Evolutionary conservation across 2,888 invertebrate species (phyloP), one percentile per base, ranked within the genome.

Genomic region (Hylaea fasciaria): DNA sequence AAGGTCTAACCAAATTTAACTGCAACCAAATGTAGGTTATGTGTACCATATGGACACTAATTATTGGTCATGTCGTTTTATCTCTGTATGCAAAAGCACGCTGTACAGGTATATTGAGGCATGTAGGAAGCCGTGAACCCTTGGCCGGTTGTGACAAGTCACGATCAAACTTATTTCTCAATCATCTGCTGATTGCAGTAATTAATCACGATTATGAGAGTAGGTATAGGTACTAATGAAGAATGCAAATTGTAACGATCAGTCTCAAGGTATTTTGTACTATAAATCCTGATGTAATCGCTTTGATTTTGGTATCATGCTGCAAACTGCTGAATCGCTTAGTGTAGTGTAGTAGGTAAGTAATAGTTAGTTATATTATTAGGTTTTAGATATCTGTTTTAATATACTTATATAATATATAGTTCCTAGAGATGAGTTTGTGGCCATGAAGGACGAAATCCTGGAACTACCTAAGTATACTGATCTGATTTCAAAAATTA

Each of bases 121-220:
- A 32, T 40, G 32, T 46, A 40, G 14, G 48, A 44, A 41, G n/a
- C 54, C 45, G 17, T 50, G 53, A 60, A 50, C 45, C 35, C 32
- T 46, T 41, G 41, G 11, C 28, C 10, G 4, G 13, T 8, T 49
- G 37, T 29, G 47, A 43, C 43, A 32, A 57, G 63, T 59, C 54
- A 64, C 64, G 64, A 64, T 57, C 40, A 28, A 49, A 32, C 53
- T 48, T 54, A 48, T 45, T 52, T 55, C 43, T 45, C 50, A 57
- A 44, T 52, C 53, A 47, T 53, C 50, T 40, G 50, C 35, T 46
- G 50, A 60, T 51, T 60, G 54, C 64, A 41, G 46, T 57, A 57
- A 61, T 64, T 60, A 58, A 68, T 65, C 62, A 65, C 64, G 65
- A 65, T 50, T 64, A 51, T 53, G 35, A 56, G 12, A 56, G 40